Percentiles rank a stretch among this genome's conserved stretches.
phyloP scores from a whole-genome alignment of 2,113 vertebrate genomes.

The Puffinus mauretanicus region DNA sequence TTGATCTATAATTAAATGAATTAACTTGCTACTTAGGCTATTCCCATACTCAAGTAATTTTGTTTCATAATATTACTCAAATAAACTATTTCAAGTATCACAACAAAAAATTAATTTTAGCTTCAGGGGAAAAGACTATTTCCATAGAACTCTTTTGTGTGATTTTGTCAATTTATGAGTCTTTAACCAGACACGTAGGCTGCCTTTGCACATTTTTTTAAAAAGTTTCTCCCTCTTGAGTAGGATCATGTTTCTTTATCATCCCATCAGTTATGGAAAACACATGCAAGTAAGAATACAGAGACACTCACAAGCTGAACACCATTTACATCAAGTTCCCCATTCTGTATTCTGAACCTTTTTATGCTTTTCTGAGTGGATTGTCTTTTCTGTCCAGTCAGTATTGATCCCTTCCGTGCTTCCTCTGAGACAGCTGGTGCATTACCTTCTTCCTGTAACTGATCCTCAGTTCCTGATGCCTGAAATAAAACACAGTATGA shows the following conservation, averaged over 20 bases:
- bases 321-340: slow-evolving; percentile 41
- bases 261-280: not conserved
- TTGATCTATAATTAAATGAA: not conserved
- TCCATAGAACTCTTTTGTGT: not conserved
- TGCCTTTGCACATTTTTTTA: not conserved
- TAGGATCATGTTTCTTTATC: not conserved
- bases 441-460: not conserved
- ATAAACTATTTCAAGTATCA: not conserved
- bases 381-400: slow-evolving; percentile 56
- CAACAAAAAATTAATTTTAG: not conserved
- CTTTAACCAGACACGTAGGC: not conserved
- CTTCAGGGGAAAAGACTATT: not conserved
- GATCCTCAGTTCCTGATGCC: slow-evolving; percentile 35
- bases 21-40: not conserved
- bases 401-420: not conserved
- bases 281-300: not conserved
- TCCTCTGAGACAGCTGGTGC: not conserved
- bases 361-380: slow-evolving; percentile 69
- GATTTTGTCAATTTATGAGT: not conserved
- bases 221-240: not conserved
- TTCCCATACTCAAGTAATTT: not conserved
- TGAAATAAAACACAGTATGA: not conserved
- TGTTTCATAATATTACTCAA: not conserved
- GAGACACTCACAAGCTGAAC: slow-evolving; percentile 49
- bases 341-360: not conserved